phyloP scores from a whole-genome alignment of 2,113 vertebrate species.

The Vimba vimba region DNA sequence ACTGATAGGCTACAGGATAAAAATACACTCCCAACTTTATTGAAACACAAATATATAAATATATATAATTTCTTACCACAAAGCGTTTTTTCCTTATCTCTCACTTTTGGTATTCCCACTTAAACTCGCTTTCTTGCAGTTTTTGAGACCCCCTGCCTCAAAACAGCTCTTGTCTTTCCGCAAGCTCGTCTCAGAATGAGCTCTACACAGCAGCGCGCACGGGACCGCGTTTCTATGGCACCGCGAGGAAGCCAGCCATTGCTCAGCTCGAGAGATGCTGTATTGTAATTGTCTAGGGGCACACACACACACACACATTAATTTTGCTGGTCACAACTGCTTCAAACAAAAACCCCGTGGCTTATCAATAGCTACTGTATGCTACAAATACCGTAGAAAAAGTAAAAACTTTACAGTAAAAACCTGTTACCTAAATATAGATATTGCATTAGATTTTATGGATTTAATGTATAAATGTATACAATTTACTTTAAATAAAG shows the following conservation, averaged over 20 bases:
- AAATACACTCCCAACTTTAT: constrained; percentile 14
- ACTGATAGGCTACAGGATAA: background rate
- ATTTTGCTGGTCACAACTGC: background rate
- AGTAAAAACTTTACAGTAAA: background rate
- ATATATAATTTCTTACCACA: constrained; percentile 20
- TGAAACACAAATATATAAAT: background rate
- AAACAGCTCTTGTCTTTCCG: constrained; percentile 28
- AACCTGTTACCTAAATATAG: background rate
- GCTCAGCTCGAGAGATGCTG: constrained; percentile 41
- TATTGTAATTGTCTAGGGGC: constrained; percentile 46
- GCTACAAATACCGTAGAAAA: background rate
- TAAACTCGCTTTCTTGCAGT: constrained; percentile 19
- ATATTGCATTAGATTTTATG: background rate
- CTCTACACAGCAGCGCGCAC: constrained; percentile 38
- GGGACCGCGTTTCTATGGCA: constrained; percentile 57
- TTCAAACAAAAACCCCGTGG: background rate
- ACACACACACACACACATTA: background rate
- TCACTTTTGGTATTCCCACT: constrained; percentile 18
- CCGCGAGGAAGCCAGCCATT: constrained; percentile 49
- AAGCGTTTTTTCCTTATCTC: background rate
- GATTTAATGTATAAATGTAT: background rate
- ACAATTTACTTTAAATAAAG: background rate
- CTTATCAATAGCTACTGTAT: background rate
- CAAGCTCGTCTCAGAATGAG: constrained; percentile 46
- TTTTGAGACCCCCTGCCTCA: constrained; percentile 19